A percentile compares a stretch with the other conserved stretches of the same genome.
These are phyloP conservation scores for Channa striata DNA, from an alignment of 2,797 vertebrate genomes.

Conservation along the genomic window DNA sequence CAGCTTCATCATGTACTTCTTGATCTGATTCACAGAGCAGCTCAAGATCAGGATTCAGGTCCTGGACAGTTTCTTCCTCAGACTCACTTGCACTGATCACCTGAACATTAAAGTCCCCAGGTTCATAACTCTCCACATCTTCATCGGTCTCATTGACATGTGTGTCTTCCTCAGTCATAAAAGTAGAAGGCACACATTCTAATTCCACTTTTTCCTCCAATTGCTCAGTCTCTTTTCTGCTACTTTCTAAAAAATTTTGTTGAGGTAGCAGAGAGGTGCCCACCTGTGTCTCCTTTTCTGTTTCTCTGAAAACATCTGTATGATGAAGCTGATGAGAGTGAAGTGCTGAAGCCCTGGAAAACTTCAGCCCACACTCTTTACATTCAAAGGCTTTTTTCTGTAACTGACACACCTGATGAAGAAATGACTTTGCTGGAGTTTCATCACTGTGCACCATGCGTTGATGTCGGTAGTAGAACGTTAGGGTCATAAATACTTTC, in stretches of 20 bases:
- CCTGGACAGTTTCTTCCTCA: conserved; percentile 67
- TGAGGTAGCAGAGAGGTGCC: conserved; percentile 25
- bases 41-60: conserved; percentile 79
- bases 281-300: conserved; percentile 50
- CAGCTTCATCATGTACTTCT: conserved; percentile 69
- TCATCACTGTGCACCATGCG: conserved; percentile 80
- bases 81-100: conserved; percentile 81
- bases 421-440: conserved; percentile 84
- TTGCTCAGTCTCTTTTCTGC: conserved; percentile 31
- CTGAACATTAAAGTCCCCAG: conserved; percentile 79
- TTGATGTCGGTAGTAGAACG: conserved; percentile 83
- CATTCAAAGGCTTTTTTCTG: conserved; percentile 87
- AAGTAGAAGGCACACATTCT: conserved; percentile 18
- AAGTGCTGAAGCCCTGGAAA: conserved; percentile 85
- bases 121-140: conserved; percentile 70
- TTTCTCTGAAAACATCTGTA: conserved; percentile 75
- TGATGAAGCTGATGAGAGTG: conserved; percentile 86
- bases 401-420: conserved; percentile 85
- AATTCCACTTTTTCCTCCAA: conserved; percentile 30
- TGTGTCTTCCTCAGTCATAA: conserved; percentile 34
- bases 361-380: conserved; percentile 83
- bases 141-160: conserved; percentile 57
- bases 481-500: conserved; percentile 81
- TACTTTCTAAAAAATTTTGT: conserved; percentile 34
- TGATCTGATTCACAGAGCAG: conserved; percentile 84